phyloP scores from a whole-genome alignment of 2,113 vertebrate species.

The Raja brachyura region DNA sequence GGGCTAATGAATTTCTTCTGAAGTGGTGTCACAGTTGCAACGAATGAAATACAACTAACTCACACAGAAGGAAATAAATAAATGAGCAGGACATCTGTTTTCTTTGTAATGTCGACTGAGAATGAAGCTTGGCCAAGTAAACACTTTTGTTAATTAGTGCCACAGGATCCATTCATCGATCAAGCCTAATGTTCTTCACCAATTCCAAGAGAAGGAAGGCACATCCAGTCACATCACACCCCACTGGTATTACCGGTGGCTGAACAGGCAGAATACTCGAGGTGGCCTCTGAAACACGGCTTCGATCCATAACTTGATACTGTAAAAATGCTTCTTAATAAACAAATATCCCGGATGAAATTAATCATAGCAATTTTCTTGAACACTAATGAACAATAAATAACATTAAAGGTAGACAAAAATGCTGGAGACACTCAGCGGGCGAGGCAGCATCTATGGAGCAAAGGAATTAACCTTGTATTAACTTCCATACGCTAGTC shows the following conservation, averaged over 20 bases:
- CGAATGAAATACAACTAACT: not conserved
- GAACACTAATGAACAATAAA: not conserved
- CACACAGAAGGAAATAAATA: not conserved
- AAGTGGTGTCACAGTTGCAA: not conserved
- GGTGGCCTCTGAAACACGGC: not conserved
- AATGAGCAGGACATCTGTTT: not conserved
- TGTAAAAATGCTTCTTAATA: not conserved
- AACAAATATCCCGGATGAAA: not conserved
- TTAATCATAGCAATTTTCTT: not conserved
- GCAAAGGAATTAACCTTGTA: no score
- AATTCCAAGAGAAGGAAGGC: not conserved
- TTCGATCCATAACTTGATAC: not conserved
- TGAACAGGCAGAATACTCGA: no score
- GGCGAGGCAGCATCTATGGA: no score
- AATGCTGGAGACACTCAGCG: no score
- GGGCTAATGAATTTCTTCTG: not conserved
- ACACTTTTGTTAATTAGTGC: not conserved
- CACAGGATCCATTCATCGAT: not conserved
- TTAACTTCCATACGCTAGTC: no score
- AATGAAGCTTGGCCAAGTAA: not conserved
- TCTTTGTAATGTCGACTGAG: not conserved
- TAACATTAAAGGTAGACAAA: not conserved
- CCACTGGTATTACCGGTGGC: not conserved
- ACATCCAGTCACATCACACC: not conserved
- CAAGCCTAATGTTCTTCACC: not conserved